Percentiles rank a stretch among this genome's conserved stretches.
Conservation (phyloP, 2,888 invertebrate genomes). For the Drosophila stalkeri region DNA sequence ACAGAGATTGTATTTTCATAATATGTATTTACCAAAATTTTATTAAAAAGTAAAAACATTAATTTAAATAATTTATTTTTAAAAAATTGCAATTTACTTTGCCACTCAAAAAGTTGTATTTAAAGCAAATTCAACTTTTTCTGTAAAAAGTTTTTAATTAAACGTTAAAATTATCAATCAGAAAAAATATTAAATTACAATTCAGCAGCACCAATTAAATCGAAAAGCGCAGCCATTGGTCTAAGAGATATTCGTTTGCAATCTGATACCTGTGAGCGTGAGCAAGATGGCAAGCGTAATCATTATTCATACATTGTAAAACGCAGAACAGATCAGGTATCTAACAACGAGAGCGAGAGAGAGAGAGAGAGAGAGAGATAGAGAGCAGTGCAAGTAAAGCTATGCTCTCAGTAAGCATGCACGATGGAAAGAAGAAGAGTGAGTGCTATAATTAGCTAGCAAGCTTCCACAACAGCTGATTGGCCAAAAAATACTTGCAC, state of each 20-base stretch:
- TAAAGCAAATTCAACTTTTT: background rate
- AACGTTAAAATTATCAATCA: background rate
- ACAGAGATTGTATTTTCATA: no score
- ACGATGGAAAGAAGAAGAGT: constrained; percentile 8
- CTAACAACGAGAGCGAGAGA: background rate
- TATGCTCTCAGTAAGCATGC: background rate
- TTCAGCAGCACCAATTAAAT: background rate
- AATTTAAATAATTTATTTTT: no score
- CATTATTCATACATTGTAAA: background rate
- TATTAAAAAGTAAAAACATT: no score
- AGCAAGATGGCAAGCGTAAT: background rate
- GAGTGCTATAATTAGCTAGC: background rate
- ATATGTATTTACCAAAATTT: no score
- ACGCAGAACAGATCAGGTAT: background rate
- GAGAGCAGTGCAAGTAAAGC: background rate
- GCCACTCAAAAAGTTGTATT: background rate
- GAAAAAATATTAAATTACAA: background rate
- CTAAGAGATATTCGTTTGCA: background rate
- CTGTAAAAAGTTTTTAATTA: background rate
- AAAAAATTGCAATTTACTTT: no score
- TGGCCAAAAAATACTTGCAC: background rate
- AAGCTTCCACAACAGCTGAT: background rate
- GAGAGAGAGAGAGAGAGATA: background rate
- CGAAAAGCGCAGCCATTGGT: background rate
- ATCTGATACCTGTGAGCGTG: background rate